Base-by-base conservation (phyloP, 2,888 invertebrate genomes). In the Caenorhabditis japonica region DNA sequence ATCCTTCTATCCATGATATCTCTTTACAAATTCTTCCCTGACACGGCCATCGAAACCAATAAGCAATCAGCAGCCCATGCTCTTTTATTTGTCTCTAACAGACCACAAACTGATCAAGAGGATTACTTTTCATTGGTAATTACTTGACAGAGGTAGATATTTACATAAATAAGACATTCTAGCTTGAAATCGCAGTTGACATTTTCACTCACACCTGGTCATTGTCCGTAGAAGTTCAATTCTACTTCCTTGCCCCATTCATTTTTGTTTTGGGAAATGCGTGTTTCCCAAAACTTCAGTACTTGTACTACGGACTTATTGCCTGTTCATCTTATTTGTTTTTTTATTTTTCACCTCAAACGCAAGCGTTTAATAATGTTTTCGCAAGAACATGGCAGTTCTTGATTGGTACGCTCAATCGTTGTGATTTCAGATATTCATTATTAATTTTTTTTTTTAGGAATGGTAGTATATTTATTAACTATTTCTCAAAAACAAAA, bases 141-240 rank as follows among this genome's bases (percentile, higher is more conserved):
- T n/a, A n/a, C n/a, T n/a, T n/a, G n/a, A n/a, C n/a, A n/a, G n/a
- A n/a, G n/a, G n/a, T n/a, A n/a, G n/a, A n/a, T n/a, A n/a, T n/a
- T n/a, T n/a, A n/a, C n/a, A n/a, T n/a, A n/a, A n/a, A n/a, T n/a
- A n/a, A n/a, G n/a, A n/a, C n/a, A n/a, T n/a, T n/a, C n/a, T n/a
- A n/a, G n/a, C n/a, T n/a, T n/a, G n/a, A n/a, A n/a, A n/a, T n/a
- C n/a, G n/a, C n/a, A n/a, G n/a, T n/a, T 1, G 5, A 10, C n/a
- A 47, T 76, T 12, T 78, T 76, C 64, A 74, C 70, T 4, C 80
- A 80, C 41, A 80, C 76, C 0, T 80, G 80, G 80, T 80, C 80
- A 0, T 64, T 80, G 0, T 70, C 73, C 13, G 74, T 78, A 8
- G n/a, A n/a, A n/a, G n/a, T n/a, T n/a, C n/a, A n/a, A n/a, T n/a